Percentiles rank a stretch among this genome's conserved stretches.
phyloP scores from a whole-genome alignment of 2,113 vertebrate species.

The Eudorcas thomsonii region DNA sequence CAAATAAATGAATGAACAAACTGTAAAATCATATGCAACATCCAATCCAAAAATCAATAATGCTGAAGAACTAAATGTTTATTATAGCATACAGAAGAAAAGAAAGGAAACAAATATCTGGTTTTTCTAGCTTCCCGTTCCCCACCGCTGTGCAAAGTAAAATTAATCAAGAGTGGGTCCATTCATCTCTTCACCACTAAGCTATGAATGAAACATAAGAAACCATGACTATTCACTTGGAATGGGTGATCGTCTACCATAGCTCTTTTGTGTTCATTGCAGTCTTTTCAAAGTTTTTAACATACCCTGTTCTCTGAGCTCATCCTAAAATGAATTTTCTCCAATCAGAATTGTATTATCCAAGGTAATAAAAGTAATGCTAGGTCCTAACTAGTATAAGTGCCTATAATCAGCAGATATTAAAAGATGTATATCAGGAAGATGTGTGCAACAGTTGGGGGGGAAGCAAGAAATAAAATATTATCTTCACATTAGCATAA shows the following conservation, averaged over 20 bases:
- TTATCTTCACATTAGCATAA: neutral
- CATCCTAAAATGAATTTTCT: slow-evolving; percentile 5
- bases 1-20: slow-evolving; percentile 63
- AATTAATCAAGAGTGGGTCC: slow-evolving; percentile 47
- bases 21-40: slow-evolving; percentile 70
- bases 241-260: neutral
- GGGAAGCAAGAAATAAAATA: neutral
- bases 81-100: slow-evolving; percentile 45
- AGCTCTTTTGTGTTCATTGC: neutral
- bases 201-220: slow-evolving; percentile 58
- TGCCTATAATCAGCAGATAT: neutral
- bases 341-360: neutral
- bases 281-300: neutral
- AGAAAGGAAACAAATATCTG: slow-evolving; percentile 42
- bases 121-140: slow-evolving; percentile 35
- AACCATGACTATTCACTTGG: slow-evolving; percentile 61
- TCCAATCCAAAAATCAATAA: slow-evolving; percentile 64
- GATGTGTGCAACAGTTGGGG: neutral
- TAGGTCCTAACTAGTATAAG: neutral
- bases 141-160: slow-evolving; percentile 38
- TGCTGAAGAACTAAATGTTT: slow-evolving; percentile 69
- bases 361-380: neutral
- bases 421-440: neutral
- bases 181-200: slow-evolving; percentile 62
- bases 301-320: neutral